Evolutionary conservation across 2,797 vertebrate species (phyloP), one percentile per base, ranked within the genome.

Genomic region (Aplochiton taeniatus): DNA sequence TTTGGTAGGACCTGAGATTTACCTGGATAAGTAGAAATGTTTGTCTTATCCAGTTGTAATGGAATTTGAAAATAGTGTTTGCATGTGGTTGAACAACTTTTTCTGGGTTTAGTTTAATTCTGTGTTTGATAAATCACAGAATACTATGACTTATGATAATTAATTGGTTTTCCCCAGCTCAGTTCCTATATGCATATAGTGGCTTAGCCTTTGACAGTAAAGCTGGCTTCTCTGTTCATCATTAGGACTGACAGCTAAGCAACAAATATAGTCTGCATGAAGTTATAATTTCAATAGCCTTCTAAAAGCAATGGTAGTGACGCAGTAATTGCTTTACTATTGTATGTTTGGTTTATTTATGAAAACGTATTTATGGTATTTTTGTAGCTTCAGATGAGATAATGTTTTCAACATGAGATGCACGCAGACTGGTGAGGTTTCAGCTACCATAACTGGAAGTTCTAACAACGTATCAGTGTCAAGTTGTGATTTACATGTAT

Each of bases 401-500:
- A 59, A 74, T 58, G 65, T 74, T 62, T 72, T 52, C 49, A 74
- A 64, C 16, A 66, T 13, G 43, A 52, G 43, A 52, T n/a, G 47
- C 63, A 31, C 58, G 59, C 45, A 59, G 64, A 12, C 62, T 49
- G 18, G 54, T 58, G 65, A 72, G 49, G 49, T 51, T 70, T 69
- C 53, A 16, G 58, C 62, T 70, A 45, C 65, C 20, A 77, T 75
- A 91, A 93, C 92, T 92, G 91, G 92, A 93, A 91, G 77, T 78
- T 68, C 67, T 69, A 62, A 79, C 75, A 20, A 65, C 77, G 64
- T 86, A 81, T 89, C 81, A 74, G 11, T 77, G 69, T 74, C 67
- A 60, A 31, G 49, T 64, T 11, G 57, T 57, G 62, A 78, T 76
- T 69, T 66, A 63, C 54, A 70, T 47, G 58, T 42, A 16, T 58